A percentile compares a stretch with the other conserved stretches of the same genome.
These are phyloP conservation scores for Penelope pileata DNA, from an alignment of 2,113 vertebrate species.

Conservation along the genomic window DNA sequence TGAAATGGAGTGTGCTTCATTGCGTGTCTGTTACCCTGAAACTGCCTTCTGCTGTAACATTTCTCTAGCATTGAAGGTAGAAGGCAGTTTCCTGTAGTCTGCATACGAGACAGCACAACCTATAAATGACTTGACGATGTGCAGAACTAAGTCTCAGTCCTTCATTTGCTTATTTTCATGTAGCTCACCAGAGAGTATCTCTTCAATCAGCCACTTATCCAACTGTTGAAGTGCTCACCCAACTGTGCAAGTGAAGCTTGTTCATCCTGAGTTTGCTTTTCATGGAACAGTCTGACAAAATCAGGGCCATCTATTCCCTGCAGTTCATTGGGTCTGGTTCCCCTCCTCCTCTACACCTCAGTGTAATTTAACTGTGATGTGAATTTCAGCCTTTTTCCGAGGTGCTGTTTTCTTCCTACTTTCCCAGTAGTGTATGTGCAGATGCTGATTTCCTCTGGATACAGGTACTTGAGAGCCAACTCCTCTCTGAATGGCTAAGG, in stretches of 20 bases:
- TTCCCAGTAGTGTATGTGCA: accelerated
- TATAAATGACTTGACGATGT: neutral
- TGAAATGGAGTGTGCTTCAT: neutral
- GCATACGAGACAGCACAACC: neutral
- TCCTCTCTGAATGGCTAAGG: neutral
- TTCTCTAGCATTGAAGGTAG: neutral
- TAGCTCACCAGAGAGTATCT: neutral
- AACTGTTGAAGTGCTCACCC: neutral
- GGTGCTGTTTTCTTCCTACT: neutral
- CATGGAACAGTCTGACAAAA: neutral
- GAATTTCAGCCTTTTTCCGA: neutral
- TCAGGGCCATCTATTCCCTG: accelerated
- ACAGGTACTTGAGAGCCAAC: neutral
- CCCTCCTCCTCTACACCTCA: accelerated
- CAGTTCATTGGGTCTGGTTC: neutral
- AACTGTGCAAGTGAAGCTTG: accelerated
- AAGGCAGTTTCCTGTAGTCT: neutral
- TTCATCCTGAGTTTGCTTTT: neutral
- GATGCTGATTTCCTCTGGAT: neutral
- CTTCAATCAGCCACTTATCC: neutral
- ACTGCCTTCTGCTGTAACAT: neutral
- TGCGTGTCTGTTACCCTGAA: neutral
- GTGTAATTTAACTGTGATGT: neutral
- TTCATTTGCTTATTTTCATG: neutral
- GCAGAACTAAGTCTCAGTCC: neutral